Evolutionary conservation across 2,888 invertebrate genomes (phyloP).

Genomic region (Metopia argyrocephala): DNA sequence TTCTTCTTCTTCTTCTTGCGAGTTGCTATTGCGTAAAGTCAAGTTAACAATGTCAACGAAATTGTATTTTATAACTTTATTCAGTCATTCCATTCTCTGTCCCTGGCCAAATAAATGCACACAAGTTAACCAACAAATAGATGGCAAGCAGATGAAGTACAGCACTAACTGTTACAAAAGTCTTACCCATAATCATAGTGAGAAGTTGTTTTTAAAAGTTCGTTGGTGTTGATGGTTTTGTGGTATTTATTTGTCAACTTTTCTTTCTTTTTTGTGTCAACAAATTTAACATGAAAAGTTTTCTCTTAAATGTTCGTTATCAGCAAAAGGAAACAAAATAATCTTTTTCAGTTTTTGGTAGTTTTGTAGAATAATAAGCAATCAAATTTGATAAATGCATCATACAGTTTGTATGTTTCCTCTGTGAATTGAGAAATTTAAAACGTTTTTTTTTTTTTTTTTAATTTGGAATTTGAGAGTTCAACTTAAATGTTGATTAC

Average conservation of each 20-base stretch:
- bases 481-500: too few relatives aligned
- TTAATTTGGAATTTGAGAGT: too few relatives aligned
- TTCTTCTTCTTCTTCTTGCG: background rate
- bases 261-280: constrained; percentile 19
- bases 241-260: constrained; percentile 48
- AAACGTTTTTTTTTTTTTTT: too few relatives aligned
- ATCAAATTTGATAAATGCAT: background rate
- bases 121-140: background rate
- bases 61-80: constrained; percentile 51
- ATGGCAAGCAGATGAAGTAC: background rate
- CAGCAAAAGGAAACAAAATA: constrained; percentile 10
- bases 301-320: constrained; percentile 28
- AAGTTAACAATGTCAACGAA: constrained; percentile 59
- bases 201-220: constrained; percentile 40
- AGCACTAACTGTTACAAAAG: background rate
- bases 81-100: background rate
- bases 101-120: background rate
- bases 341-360: background rate
- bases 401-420: too few relatives aligned
- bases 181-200: background rate
- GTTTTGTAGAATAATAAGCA: background rate
- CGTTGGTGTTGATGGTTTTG: constrained; percentile 54
- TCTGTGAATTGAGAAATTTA: too few relatives aligned
- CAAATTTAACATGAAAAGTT: constrained; percentile 52
- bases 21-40: constrained; percentile 52